These are phyloP conservation scores for Bombus consobrinus DNA, from an alignment of 1,140 invertebrate genomes.

Conservation along the genomic window DNA sequence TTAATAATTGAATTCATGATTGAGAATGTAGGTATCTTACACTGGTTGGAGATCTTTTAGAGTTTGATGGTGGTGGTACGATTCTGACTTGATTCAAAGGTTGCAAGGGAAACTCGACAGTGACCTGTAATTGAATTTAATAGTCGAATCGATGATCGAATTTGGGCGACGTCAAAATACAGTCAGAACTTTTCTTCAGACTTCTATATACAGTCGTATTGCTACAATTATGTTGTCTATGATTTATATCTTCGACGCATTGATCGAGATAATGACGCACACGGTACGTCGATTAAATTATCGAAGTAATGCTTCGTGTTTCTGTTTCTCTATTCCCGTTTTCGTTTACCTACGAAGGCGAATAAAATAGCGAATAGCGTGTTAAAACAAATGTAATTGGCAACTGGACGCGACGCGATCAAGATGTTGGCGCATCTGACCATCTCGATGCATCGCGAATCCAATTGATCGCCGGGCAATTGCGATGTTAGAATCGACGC, in stretches of 20 bases:
- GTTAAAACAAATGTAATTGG: not conserved
- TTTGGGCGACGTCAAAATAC: no score
- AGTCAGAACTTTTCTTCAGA: no score
- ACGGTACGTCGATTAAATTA: no score
- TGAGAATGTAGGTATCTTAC: not conserved
- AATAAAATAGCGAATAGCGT: no score
- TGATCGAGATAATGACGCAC: not conserved
- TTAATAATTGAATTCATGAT: not conserved
- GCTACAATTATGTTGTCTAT: not conserved
- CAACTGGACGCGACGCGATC: slow-evolving; percentile 21
- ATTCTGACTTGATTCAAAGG: not conserved
- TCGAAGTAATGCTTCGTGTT: no score
- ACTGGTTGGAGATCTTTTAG: no score
- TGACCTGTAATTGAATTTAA: not conserved
- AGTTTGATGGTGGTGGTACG: not conserved
- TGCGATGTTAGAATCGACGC: slow-evolving; percentile 38
- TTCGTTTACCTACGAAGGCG: no score
- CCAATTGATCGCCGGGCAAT: slow-evolving; percentile 33
- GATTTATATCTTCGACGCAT: not conserved
- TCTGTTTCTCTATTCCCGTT: no score
- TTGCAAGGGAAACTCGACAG: no score
- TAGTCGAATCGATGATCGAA: not conserved
- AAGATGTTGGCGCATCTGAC: slow-evolving; percentile 33
- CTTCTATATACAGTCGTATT: no score
- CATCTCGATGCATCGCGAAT: not conserved